Percentiles rank a stretch among this genome's conserved stretches.
Conservation (phyloP, 2,888 invertebrate species). For the Rhagonycha lutea region DNA sequence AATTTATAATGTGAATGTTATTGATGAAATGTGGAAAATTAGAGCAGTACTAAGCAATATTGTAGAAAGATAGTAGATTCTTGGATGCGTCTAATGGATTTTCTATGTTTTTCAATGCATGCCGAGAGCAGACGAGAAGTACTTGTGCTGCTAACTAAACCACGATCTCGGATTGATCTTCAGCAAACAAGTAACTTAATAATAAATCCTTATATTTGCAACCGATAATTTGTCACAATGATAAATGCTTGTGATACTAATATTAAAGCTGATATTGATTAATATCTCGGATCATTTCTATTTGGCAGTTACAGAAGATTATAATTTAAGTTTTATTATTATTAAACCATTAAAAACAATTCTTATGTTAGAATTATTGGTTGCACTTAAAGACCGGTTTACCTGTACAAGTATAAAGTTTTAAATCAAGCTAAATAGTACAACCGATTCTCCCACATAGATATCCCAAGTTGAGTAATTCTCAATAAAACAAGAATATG, state of each 20-base stretch:
- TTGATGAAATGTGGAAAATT: constrained; percentile 23
- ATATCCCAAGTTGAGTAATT: background rate
- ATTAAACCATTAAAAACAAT: background rate
- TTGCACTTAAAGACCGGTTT: background rate
- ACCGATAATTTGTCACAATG: background rate
- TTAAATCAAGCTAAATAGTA: background rate
- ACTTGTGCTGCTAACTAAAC: constrained; percentile 38
- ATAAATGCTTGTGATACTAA: background rate
- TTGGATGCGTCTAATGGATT: constrained; percentile 54
- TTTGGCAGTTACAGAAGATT: background rate
- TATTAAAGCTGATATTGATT: background rate
- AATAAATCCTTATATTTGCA: constrained; percentile 48
- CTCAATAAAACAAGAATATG: background rate
- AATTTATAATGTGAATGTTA: constrained; percentile 4
- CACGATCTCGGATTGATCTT: constrained; percentile 45
- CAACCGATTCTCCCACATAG: background rate
- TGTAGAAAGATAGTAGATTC: constrained; percentile 41
- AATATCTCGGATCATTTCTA: background rate
- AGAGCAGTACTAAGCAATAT: constrained; percentile 34
- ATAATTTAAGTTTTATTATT: background rate
- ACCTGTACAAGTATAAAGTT: background rate
- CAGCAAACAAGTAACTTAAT: constrained; percentile 50
- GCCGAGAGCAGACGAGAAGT: constrained; percentile 47
- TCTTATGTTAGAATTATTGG: background rate
- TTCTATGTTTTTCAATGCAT: constrained; percentile 53